These are phyloP conservation scores for Hapalemur alaotrensis DNA, from an alignment of 2,797 vertebrate genomes.

Conservation along the genomic window DNA sequence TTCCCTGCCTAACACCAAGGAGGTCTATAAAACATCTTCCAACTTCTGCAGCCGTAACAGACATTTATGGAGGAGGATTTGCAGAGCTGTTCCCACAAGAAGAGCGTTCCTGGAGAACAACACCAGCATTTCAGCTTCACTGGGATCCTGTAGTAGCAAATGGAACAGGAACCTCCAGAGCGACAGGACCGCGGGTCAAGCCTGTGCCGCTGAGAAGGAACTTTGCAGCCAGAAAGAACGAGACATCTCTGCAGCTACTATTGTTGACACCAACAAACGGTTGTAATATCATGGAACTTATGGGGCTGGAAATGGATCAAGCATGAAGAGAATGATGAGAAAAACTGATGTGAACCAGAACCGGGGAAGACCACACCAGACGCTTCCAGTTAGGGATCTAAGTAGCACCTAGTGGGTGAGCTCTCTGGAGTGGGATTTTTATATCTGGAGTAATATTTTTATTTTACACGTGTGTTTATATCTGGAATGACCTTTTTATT, in stretches of 20 bases:
- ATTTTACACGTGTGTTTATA: not conserved
- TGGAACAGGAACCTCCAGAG: not conserved
- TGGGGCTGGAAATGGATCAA: not conserved
- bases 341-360: not conserved
- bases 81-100: not conserved
- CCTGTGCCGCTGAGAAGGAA: rapidly evolving
- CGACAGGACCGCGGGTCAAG: not conserved
- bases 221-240: not conserved
- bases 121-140: not conserved
- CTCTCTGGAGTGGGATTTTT: not conserved
- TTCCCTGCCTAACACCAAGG: not conserved
- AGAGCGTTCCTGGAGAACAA: not conserved
- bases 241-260: not conserved
- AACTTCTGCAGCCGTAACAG: not conserved
- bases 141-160: not conserved
- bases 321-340: not conserved
- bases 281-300: rapidly evolving
- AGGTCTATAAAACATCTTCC: not conserved
- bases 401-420: too few relatives aligned
- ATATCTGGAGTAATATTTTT: not conserved
- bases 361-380: too few relatives aligned
- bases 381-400: not conserved
- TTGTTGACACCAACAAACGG: not conserved
- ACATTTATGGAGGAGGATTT: not conserved
- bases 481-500: not conserved